Evolutionary conservation across 2,797 vertebrate species (phyloP).

Genomic region (Kryptopterus vitreolus): DNA sequence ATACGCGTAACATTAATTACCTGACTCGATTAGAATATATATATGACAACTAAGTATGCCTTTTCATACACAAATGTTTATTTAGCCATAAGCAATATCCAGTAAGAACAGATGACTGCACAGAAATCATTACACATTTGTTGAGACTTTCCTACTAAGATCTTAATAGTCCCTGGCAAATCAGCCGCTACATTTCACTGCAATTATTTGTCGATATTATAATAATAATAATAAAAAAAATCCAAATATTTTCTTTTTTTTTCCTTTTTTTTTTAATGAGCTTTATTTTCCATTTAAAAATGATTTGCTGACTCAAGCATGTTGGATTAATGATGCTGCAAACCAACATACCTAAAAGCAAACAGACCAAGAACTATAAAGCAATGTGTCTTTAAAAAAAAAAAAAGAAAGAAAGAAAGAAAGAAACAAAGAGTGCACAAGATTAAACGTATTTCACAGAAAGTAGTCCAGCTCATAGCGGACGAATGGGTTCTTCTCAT

Average conservation of each 20-base stretch:
- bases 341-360: conserved; percentile 54
- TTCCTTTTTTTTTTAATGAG: conserved; percentile 48
- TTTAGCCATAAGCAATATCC: conserved; percentile 90
- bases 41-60: not conserved
- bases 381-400: conserved; percentile 24
- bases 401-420: conserved; percentile 17
- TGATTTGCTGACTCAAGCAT: conserved; percentile 37
- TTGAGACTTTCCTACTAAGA: conserved; percentile 44
- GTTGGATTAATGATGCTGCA: conserved; percentile 40
- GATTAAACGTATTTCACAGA: conserved; percentile 78
- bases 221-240: too few relatives aligned
- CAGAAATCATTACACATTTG: conserved; percentile 60
- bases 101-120: conserved; percentile 84
- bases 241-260: conserved; percentile 50
- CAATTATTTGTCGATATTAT: conserved; percentile 46
- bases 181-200: conserved; percentile 49
- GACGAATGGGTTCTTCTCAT: conserved; percentile 95
- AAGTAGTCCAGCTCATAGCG: conserved; percentile 97
- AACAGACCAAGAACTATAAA: conserved; percentile 52
- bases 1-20: not conserved
- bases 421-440: conserved; percentile 42
- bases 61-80: conserved; percentile 99
- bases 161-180: conserved; percentile 56
- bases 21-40: not conserved
- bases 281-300: conserved; percentile 56